phyloP scores from a whole-genome alignment of 2,797 vertebrate genomes.

The Simalia tracyae region DNA sequence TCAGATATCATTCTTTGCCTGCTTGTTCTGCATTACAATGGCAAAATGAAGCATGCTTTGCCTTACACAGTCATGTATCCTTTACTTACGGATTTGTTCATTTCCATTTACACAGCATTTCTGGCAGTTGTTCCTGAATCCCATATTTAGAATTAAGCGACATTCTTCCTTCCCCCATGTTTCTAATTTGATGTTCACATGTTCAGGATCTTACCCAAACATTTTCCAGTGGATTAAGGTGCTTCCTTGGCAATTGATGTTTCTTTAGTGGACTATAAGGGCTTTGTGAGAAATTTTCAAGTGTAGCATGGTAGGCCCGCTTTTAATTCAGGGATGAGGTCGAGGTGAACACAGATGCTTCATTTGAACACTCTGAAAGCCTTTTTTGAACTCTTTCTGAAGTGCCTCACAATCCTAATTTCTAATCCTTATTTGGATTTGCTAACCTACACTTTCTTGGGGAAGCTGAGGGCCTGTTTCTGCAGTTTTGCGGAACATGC shows the following conservation, averaged over 20 bases:
- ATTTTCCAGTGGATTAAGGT: not conserved
- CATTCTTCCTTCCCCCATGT: not conserved
- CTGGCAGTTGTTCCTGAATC: not conserved
- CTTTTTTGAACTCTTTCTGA: not conserved
- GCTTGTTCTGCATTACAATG: constrained; percentile 83
- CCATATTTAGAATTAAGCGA: constrained; percentile 32
- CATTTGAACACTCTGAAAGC: not conserved
- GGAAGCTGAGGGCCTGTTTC: not conserved
- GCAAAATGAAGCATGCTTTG: constrained; percentile 75
- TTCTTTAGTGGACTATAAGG: not conserved
- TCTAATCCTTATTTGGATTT: not conserved
- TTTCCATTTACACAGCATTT: constrained; percentile 33
- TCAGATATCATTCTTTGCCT: constrained; percentile 86
- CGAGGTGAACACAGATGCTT: not conserved
- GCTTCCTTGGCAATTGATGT: not conserved
- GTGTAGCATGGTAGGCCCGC: not conserved
- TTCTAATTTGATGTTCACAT: not conserved
- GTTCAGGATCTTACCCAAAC: constrained; percentile 25
- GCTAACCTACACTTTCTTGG: not conserved
- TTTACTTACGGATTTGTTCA: constrained; percentile 55
- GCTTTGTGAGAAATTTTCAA: not conserved
- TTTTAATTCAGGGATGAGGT: not conserved
- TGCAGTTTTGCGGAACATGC: not conserved
- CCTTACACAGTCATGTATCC: constrained; percentile 86
- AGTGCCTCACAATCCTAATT: not conserved